phyloP scores from a whole-genome alignment of 2,888 invertebrate species.

The Cotesia congregata region DNA sequence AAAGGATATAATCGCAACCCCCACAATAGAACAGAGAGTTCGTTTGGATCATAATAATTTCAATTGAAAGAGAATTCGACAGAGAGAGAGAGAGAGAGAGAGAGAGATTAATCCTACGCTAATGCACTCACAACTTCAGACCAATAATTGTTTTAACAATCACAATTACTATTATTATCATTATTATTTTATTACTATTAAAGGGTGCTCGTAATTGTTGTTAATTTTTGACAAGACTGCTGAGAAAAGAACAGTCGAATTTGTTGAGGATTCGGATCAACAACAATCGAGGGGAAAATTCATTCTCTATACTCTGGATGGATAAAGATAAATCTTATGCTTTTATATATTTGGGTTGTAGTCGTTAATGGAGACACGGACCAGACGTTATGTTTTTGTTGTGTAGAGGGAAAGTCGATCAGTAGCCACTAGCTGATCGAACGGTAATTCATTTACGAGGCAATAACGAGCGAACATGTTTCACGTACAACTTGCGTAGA shows the following conservation, averaged over 20 bases:
- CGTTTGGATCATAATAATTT: conserved; percentile 71
- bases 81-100: conserved; percentile 28
- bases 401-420: conserved; percentile 54
- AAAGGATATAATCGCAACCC: conserved; percentile 70
- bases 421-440: conserved; percentile 62
- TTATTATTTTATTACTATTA: background rate
- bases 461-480: conserved; percentile 60
- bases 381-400: background rate
- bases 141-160: background rate
- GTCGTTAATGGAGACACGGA: too few relatives aligned
- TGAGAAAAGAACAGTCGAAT: background rate
- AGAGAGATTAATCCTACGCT: conserved; percentile 27
- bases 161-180: background rate
- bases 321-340: too few relatives aligned
- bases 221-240: background rate
- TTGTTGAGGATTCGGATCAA: background rate
- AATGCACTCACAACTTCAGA: background rate
- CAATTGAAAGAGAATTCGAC: conserved; percentile 60
- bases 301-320: background rate
- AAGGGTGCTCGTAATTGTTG: background rate
- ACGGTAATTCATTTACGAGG: conserved; percentile 70
- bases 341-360: too few relatives aligned
- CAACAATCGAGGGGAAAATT: background rate
- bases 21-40: conserved; percentile 69
- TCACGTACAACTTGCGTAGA: background rate